Conservation (phyloP, 2,797 vertebrate genomes). For the Mus caroli region DNA sequence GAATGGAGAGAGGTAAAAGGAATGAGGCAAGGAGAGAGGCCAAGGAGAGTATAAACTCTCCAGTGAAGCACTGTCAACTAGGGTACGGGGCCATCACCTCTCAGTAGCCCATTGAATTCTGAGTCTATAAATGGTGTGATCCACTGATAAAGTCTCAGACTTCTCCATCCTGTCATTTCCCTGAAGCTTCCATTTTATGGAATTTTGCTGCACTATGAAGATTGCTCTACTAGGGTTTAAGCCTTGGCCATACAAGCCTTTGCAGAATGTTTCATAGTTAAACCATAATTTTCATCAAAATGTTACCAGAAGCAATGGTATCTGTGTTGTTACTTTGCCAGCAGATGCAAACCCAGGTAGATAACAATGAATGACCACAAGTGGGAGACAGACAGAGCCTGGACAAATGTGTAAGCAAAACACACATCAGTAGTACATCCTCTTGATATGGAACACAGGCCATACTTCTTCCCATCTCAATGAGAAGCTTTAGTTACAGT, state of each 20-base stretch:
- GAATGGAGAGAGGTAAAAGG: no score
- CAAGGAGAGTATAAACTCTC: not conserved
- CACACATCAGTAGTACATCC: not conserved
- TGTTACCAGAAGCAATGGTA: not conserved
- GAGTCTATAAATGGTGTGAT: no score
- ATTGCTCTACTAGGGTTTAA: not conserved
- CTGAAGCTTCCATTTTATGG: not conserved
- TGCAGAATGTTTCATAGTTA: not conserved
- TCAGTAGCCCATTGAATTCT: no score
- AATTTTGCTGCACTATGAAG: not conserved
- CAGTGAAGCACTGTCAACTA: no score
- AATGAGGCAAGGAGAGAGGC: not conserved
- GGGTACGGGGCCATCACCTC: fast-evolving
- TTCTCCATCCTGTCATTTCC: not conserved
- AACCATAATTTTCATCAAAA: not conserved
- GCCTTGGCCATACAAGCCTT: not conserved
- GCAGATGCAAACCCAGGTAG: not conserved
- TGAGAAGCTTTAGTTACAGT: not conserved
- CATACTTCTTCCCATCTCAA: not conserved
- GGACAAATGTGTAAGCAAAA: not conserved
- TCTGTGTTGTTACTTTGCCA: not conserved
- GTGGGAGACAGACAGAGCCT: not conserved
- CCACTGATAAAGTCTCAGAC: not conserved
- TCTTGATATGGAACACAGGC: not conserved
- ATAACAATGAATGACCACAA: not conserved